phyloP scores from a whole-genome alignment of 2,113 vertebrate genomes.

The Misgurnus mizolepis region DNA sequence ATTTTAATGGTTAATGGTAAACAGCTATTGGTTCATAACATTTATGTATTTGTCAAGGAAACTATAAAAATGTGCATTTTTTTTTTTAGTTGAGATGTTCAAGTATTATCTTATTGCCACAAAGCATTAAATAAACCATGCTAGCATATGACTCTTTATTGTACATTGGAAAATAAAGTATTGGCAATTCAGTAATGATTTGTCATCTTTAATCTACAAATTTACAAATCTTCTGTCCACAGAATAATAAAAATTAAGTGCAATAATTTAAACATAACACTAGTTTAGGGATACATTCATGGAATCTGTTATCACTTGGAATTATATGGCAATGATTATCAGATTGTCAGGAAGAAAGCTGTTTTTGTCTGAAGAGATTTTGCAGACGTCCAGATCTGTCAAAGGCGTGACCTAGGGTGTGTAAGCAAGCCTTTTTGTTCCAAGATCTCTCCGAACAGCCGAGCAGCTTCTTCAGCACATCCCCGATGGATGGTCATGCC shows the following conservation, averaged over 20 bases:
- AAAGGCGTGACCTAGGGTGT: neutral
- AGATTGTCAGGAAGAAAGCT: neutral
- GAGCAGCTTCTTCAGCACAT: conserved; percentile 85
- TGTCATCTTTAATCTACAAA: neutral
- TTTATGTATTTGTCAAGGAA: too few species aligned
- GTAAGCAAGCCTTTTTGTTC: conserved; percentile 66
- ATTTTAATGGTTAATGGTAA: too few species aligned
- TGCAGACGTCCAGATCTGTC: neutral
- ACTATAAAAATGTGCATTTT: too few species aligned
- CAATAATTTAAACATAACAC: neutral
- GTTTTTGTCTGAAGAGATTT: neutral
- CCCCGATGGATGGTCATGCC: conserved; percentile 94
- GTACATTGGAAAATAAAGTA: neutral
- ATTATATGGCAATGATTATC: neutral
- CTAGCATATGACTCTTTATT: neutral
- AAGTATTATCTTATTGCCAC: too few species aligned
- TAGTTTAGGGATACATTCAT: neutral
- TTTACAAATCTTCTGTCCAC: neutral
- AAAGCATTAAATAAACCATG: neutral
- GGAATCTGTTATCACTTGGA: neutral
- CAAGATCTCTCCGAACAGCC: conserved; percentile 80
- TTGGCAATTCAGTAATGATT: neutral
- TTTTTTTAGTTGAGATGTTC: too few species aligned
- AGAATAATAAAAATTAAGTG: neutral
- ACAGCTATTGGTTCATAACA: too few species aligned